Evolutionary conservation across 2,888 invertebrate genomes (phyloP).

Genomic region (Scaptodrosophila latifasciaeformis): DNA sequence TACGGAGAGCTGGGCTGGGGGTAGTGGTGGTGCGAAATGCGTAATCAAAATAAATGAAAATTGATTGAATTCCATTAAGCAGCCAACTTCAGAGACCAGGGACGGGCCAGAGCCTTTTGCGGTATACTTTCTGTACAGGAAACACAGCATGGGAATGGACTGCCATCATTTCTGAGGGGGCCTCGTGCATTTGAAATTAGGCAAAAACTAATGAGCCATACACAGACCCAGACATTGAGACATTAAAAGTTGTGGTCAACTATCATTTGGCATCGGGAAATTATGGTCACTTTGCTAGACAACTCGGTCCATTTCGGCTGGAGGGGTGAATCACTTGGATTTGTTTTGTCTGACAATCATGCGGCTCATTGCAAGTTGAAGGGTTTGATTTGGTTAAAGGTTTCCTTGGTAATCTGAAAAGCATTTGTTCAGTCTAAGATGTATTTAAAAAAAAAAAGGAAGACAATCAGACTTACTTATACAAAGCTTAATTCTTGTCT

Average conservation of each 20-base stretch:
- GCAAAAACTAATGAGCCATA: conserved; percentile 61
- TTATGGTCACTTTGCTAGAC: conserved; percentile 14
- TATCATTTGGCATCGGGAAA: conserved; percentile 22
- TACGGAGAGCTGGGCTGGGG: neutral
- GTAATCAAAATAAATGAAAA: conserved; percentile 71
- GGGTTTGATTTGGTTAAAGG: neutral
- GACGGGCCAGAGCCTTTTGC: neutral
- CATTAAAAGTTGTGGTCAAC: conserved; percentile 33
- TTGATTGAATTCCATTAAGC: conserved; percentile 71
- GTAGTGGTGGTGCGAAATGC: conserved; percentile 52
- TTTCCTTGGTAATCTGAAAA: too few species aligned
- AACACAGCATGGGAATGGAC: too few species aligned
- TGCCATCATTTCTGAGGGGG: neutral
- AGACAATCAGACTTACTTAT: too few species aligned
- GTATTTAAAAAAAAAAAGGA: too few species aligned
- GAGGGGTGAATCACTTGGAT: too few species aligned
- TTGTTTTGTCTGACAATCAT: neutral
- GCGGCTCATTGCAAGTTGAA: conserved; percentile 16
- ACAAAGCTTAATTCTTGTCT: too few species aligned
- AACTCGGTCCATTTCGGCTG: too few species aligned
- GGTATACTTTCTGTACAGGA: too few species aligned
- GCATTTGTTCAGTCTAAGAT: too few species aligned
- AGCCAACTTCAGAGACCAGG: conserved; percentile 2
- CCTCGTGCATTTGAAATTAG: conserved; percentile 54
- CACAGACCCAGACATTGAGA: conserved; percentile 38